Base-by-base conservation (phyloP, 2,113 vertebrate genomes). In the Tinamus guttatus region DNA sequence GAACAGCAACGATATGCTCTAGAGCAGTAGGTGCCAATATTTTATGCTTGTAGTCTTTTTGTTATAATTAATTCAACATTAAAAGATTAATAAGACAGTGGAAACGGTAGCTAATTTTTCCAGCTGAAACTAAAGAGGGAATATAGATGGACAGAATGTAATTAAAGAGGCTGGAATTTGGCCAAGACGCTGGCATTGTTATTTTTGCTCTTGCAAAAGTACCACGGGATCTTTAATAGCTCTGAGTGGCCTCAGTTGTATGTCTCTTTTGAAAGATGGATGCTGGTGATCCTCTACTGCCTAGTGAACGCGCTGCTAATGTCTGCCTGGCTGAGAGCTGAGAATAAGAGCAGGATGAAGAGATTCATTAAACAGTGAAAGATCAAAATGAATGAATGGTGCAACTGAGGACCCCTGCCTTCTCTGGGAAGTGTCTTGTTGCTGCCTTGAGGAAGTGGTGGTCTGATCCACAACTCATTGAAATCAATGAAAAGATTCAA, bases 171-270 rank as follows among this genome's bases (percentile, higher is more conserved):
- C 73, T 97, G 93, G 90, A 97, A 94, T 77, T 60, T 82, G 87
- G 68, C 89, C 94, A 96, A 92, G 82, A 84, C 0, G 0, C 69
- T 91, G 82, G 93, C 87, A 86, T 93, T 95, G 90, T 93, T 95
- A 95, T 94, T 89, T 95, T 93, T 94, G 43, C 83, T 95, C 74
- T 90, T 96, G 81, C 81, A 85, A 94, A 97, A 93, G n/a, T 89
- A 68, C 85, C 93, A 22, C 76, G 69, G 89, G 81, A 95, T 89
- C 94, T 93, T 89, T 63, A 95, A 96, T 79, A 63, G 59, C 70
- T 90, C 84, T 81, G 88, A 93, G 88, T 73, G 45, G 79, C 76
- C 84, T 88, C 92, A 54, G 75, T 89, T 85, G 73, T 78, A 14
- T 0, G 25, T 85, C 75, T 90, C 92, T 90, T 68, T 92, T 93